These are phyloP conservation scores for Formicarius rufipectus DNA, from an alignment of 2,113 vertebrate genomes.

Conservation along the genomic window DNA sequence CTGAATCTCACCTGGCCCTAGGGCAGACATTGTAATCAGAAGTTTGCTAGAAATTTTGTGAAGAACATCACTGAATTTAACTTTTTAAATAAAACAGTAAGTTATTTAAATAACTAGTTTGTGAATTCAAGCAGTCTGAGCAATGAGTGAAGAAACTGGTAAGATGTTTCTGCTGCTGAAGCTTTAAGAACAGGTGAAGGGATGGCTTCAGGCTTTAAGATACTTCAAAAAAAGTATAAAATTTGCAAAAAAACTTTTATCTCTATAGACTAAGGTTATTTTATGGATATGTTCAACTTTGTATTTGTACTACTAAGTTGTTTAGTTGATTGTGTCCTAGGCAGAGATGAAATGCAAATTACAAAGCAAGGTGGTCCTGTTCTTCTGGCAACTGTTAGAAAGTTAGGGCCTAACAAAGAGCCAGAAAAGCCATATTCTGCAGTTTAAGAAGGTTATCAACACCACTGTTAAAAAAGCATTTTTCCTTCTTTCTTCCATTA, in stretches of 20 bases:
- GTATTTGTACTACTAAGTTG: background rate
- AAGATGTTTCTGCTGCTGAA: background rate
- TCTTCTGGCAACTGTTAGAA: background rate
- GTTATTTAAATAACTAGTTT: background rate
- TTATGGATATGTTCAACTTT: background rate
- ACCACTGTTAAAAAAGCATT: background rate
- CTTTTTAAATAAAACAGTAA: background rate
- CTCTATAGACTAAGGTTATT: background rate
- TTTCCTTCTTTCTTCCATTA: constrained; percentile 51
- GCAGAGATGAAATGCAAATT: background rate
- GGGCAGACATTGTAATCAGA: background rate
- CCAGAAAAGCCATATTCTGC: background rate
- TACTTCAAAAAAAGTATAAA: background rate
- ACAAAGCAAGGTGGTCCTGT: background rate
- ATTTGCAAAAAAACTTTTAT: background rate
- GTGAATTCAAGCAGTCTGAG: background rate
- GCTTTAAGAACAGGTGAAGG: background rate
- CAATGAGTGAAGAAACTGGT: background rate
- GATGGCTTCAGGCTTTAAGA: background rate
- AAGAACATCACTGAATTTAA: background rate
- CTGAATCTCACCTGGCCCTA: background rate
- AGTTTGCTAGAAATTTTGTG: background rate
- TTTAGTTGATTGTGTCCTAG: background rate
- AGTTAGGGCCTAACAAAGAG: background rate
- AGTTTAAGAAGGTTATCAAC: background rate